Evolutionary conservation across 2,113 vertebrate species (phyloP).

Genomic region (Australoheros scitulus): DNA sequence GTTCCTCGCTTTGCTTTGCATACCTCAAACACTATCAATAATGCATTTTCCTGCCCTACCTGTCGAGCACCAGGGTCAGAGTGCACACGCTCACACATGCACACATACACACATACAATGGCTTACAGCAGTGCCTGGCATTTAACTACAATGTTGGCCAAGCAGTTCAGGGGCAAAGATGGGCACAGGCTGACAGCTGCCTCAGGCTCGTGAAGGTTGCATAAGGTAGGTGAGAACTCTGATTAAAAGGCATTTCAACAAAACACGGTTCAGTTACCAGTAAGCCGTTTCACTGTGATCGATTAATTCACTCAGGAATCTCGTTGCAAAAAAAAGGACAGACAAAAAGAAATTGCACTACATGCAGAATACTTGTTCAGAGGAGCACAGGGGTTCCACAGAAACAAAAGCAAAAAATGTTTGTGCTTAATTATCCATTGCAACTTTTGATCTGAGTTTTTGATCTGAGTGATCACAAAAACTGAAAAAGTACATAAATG

Average conservation of each 20-base stretch:
- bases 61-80: constrained; percentile 1
- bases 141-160: constrained; percentile 51
- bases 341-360: background rate
- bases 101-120: constrained; percentile 22
- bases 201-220: constrained; percentile 29
- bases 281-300: background rate
- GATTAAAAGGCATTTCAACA: constrained; percentile 14
- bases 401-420: background rate
- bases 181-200: constrained; percentile 50
- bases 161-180: constrained; percentile 30
- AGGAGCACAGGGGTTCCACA: background rate
- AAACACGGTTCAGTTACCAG: constrained; percentile 14
- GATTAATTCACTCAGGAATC: background rate
- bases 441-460: background rate
- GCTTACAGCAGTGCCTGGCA: constrained; percentile 52
- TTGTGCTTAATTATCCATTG: background rate
- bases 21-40: constrained; percentile 74
- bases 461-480: background rate
- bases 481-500: background rate
- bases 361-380: background rate
- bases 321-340: background rate
- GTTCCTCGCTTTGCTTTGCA: constrained; percentile 64
- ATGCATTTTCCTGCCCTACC: constrained; percentile 66
- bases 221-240: constrained; percentile 29
- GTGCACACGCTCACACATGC: constrained; percentile 15